Percentiles rank a stretch among this genome's conserved stretches.
Conservation (phyloP, 2,888 invertebrate genomes). For the Neoscelio sp. region DNA sequence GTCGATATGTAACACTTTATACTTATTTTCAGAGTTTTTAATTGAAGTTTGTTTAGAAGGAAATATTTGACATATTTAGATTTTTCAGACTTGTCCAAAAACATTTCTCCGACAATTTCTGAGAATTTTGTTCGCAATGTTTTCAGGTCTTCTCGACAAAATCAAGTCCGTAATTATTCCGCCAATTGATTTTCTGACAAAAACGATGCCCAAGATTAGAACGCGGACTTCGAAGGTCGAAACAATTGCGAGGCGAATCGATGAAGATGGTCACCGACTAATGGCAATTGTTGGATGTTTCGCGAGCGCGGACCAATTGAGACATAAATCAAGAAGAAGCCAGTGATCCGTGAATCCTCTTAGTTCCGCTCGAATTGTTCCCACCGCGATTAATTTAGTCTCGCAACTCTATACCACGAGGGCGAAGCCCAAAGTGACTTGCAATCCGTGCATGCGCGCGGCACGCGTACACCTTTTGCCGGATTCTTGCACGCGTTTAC, state of each 20-base stretch:
- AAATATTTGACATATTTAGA: no score
- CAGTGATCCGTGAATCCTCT: conserved; percentile 72
- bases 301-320: conserved; percentile 62
- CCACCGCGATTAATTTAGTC: conserved; percentile 72
- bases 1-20: no score
- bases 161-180: conserved; percentile 55
- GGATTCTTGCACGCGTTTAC: conserved; percentile 62
- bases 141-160: conserved; percentile 16
- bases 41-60: no score
- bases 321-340: conserved; percentile 70
- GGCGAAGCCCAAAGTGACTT: conserved; percentile 71
- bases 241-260: conserved; percentile 32
- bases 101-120: no score
- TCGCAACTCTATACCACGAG: conserved; percentile 68
- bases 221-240: neutral
- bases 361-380: conserved; percentile 70
- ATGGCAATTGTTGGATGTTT: conserved; percentile 67
- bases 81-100: no score
- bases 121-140: no score
- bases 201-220: no score
- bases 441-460: conserved; percentile 72
- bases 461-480: conserved; percentile 69
- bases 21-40: no score
- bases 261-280: conserved; percentile 45
- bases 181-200: conserved; percentile 55